A percentile compares a stretch with the other conserved stretches of the same genome.
Conservation (phyloP, 1,140 invertebrate species). For the Aphelenchoides fujianensis region DNA sequence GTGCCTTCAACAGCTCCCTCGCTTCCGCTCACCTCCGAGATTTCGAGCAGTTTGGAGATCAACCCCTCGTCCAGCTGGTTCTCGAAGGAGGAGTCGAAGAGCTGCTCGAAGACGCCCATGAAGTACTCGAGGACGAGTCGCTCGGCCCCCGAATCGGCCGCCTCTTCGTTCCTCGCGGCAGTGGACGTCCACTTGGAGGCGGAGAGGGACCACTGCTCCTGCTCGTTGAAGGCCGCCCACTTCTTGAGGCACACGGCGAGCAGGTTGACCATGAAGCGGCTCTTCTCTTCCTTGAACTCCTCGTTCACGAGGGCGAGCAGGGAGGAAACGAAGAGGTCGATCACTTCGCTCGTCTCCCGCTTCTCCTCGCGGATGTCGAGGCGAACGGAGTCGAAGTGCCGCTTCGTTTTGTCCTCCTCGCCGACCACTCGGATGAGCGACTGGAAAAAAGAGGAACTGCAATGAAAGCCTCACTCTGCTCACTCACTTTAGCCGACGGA, state of each 20-base stretch:
- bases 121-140: slow-evolving; percentile 23
- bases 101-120: background rate
- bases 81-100: slow-evolving; percentile 6
- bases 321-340: background rate
- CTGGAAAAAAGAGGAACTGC: too few species aligned
- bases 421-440: background rate
- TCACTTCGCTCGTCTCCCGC: background rate
- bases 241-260: background rate
- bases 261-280: background rate
- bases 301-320: background rate
- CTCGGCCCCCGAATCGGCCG: background rate
- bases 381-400: background rate
- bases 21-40: slow-evolving; percentile 11
- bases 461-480: too few species aligned
- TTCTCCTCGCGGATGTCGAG: background rate
- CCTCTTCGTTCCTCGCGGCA: background rate
- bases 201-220: background rate
- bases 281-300: background rate
- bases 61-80: slow-evolving; percentile 14
- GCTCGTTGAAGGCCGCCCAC: background rate
- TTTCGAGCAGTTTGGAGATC: slow-evolving; percentile 15
- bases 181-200: slow-evolving; percentile 1
- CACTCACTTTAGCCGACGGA: too few species aligned
- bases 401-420: background rate
- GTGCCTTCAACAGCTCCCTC: background rate